Conservation (phyloP, 1,140 invertebrate genomes). For the Heliconius congener region DNA sequence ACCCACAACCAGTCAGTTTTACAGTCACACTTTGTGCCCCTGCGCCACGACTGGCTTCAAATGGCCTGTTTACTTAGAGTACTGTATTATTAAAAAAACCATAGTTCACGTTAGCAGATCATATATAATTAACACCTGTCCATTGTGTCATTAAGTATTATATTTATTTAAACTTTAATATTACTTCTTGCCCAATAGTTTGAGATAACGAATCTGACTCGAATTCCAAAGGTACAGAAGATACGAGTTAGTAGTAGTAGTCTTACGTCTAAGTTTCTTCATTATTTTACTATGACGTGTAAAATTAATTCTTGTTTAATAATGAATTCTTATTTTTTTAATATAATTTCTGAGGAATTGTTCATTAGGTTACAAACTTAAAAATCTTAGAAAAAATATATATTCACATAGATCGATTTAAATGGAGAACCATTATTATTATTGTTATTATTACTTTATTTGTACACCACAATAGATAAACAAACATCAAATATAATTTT, state of each 20-base stretch:
- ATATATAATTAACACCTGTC: not conserved
- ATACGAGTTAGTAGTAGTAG: not conserved
- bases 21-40: no score
- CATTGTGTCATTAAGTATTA: not conserved
- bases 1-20: no score
- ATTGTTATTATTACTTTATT: no score
- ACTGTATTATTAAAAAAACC: no score
- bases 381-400: no score
- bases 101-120: no score
- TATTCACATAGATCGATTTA: not conserved
- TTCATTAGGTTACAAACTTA: no score
- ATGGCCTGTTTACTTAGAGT: no score
- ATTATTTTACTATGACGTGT: not conserved
- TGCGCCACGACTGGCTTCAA: no score
- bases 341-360: not conserved
- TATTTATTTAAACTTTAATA: not conserved
- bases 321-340: not conserved
- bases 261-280: not conserved
- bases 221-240: slow-evolving; percentile 2
- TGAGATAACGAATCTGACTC: slow-evolving; percentile 1
- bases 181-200: not conserved
- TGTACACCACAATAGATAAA: no score
- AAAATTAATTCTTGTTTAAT: no score
- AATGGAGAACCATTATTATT: not conserved
- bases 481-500: no score